Percentiles rank a stretch among this genome's conserved stretches.
Evolutionary conservation across 2,888 invertebrate genomes (phyloP).

Genomic region (Agonopterix alstromeriana): DNA sequence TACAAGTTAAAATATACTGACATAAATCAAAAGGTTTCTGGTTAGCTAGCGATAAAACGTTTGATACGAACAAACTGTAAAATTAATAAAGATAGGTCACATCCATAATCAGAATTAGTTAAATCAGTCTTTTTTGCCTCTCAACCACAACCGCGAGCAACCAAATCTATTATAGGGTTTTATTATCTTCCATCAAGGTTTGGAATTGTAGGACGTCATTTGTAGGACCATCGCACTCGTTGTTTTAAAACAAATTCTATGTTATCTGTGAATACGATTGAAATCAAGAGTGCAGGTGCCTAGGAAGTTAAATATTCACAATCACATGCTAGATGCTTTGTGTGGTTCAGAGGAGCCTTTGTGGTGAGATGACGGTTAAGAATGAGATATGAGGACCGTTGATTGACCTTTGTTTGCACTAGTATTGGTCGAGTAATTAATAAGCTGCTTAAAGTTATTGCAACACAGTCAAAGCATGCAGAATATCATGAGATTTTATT

Average conservation of each 20-base stretch:
- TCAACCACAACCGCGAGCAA: conserved; percentile 40
- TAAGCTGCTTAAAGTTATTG: too few relatives aligned
- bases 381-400: conserved; percentile 9
- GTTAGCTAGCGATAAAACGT: not conserved
- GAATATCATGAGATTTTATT: conserved; percentile 7
- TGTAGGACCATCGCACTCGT: conserved; percentile 15
- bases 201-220: conserved; percentile 46
- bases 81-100: conserved; percentile 18
- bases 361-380: conserved; percentile 35
- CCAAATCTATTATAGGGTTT: conserved; percentile 65
- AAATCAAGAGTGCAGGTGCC: conserved; percentile 28
- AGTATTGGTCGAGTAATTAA: too few relatives aligned
- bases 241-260: conserved; percentile 41
- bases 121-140: conserved; percentile 42
- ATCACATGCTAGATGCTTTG: conserved; percentile 49
- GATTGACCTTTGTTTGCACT: not conserved
- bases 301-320: conserved; percentile 49
- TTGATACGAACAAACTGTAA: not conserved
- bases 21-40: not conserved
- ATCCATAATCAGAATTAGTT: conserved; percentile 35
- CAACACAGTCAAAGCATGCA: too few relatives aligned
- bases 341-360: conserved; percentile 51
- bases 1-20: not conserved
- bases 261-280: conserved; percentile 30
- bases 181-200: conserved; percentile 66